A percentile compares a stretch with the other conserved stretches of the same genome.
These are phyloP conservation scores for Crotalus viridis DNA, from an alignment of 2,113 vertebrate species.

Conservation along the genomic window DNA sequence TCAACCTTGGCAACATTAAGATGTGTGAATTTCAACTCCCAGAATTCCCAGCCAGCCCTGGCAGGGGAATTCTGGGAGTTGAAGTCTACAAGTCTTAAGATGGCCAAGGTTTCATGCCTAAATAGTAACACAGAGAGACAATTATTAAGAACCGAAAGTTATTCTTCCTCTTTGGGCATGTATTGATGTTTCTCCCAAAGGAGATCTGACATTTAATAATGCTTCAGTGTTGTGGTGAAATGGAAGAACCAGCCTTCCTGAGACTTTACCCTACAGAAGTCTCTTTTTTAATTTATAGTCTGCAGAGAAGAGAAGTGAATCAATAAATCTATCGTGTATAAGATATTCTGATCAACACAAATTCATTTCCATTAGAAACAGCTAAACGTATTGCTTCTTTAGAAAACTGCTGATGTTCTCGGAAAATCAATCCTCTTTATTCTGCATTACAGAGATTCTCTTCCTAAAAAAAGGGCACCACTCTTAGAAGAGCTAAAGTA, in stretches of 20 bases:
- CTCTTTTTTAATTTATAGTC: background rate
- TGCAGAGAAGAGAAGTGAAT: background rate
- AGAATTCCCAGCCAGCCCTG: background rate
- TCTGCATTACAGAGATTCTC: slow-evolving; percentile 2
- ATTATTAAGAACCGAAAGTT: background rate
- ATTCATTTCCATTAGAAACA: background rate
- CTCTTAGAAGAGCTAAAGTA: background rate
- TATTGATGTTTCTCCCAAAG: background rate
- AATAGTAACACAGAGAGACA: background rate
- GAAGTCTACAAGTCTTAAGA: background rate
- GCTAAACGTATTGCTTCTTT: background rate
- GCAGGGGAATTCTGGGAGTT: background rate
- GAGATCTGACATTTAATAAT: background rate
- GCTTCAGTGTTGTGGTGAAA: background rate
- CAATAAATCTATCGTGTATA: background rate
- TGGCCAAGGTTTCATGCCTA: background rate
- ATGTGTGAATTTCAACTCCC: background rate
- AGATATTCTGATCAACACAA: background rate
- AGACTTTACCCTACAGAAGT: background rate
- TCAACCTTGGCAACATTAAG: background rate
- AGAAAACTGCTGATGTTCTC: background rate
- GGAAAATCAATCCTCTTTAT: slow-evolving; percentile 16
- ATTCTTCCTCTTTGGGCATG: background rate
- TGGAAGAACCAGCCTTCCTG: background rate
- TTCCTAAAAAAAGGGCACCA: slow-evolving; percentile 7